Evolutionary conservation across 2,888 invertebrate genomes (phyloP).

Genomic region (Anarsia innoxiella): DNA sequence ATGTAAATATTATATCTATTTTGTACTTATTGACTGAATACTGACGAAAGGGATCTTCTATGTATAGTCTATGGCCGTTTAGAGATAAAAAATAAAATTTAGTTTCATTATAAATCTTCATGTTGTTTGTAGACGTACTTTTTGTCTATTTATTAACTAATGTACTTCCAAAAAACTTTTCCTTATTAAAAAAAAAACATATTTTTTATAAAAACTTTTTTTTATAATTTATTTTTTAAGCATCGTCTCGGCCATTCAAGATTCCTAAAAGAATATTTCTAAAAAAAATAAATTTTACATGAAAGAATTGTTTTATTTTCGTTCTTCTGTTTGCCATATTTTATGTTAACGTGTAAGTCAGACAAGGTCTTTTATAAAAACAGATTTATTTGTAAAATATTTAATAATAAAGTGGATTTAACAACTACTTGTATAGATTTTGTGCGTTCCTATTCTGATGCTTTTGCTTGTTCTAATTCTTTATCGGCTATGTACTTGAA

Average conservation of each 20-base stretch:
- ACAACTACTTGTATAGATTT: slow-evolving; percentile 31
- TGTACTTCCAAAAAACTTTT: slow-evolving; percentile 20
- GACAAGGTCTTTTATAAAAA: slow-evolving; percentile 29
- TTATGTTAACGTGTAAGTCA: slow-evolving; percentile 26
- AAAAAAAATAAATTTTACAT: slow-evolving; percentile 62
- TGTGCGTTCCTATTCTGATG: slow-evolving; percentile 34
- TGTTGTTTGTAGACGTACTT: slow-evolving; percentile 13
- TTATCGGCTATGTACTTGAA: slow-evolving; percentile 59
- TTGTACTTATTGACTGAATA: slow-evolving; percentile 58
- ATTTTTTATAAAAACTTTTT: slow-evolving; percentile 20
- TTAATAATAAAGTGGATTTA: slow-evolving; percentile 40
- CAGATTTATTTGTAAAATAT: slow-evolving; percentile 41
- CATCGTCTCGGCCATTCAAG: slow-evolving; percentile 39
- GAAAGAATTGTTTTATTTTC: slow-evolving; percentile 34
- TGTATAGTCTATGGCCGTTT: slow-evolving; percentile 8
- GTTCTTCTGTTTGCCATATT: slow-evolving; percentile 22
- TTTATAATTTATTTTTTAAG: slow-evolving; percentile 41
- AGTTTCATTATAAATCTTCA: slow-evolving; percentile 12
- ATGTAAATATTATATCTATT: slow-evolving; percentile 53
- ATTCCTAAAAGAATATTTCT: slow-evolving; percentile 44
- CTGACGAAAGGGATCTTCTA: slow-evolving; percentile 14
- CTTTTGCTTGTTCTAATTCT: slow-evolving; percentile 41
- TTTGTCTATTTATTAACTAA: too few species aligned
- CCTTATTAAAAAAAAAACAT: slow-evolving; percentile 4
- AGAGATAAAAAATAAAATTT: slow-evolving; percentile 12